These are phyloP conservation scores for Odontothrips loti DNA, from an alignment of 2,888 invertebrate species.

Conservation along the genomic window DNA sequence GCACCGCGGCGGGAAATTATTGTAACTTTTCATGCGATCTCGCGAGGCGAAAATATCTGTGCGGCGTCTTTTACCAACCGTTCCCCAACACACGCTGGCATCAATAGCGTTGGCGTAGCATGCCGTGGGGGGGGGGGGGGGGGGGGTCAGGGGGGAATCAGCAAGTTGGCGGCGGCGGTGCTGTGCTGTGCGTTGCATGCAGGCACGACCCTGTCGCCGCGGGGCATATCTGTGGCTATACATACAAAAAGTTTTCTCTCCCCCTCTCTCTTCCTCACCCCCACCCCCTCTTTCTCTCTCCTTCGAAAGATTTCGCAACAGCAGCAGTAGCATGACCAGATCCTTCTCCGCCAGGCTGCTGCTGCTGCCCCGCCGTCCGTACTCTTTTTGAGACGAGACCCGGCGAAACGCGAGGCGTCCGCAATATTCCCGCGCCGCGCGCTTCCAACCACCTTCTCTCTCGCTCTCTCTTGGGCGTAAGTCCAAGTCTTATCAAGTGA, in stretches of 20 bases:
- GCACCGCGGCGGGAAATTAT: not conserved
- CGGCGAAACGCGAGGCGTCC: too few relatives aligned
- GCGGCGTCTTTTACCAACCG: not conserved
- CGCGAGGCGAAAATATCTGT: not conserved
- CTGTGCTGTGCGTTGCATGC: not conserved
- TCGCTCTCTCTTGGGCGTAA: too few relatives aligned
- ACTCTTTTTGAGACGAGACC: too few relatives aligned
- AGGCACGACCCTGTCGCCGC: not conserved
- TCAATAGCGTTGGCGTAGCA: too few relatives aligned
- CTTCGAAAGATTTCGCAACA: not conserved
- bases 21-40: not conserved
- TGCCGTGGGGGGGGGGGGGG: not conserved
- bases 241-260: slow-evolving; percentile 20
- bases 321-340: not conserved
- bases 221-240: slow-evolving; percentile 22
- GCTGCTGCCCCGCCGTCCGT: not conserved
- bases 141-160: not conserved
- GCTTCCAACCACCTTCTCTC: too few relatives aligned
- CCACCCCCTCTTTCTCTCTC: not conserved
- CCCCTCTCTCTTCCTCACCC: not conserved
- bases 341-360: not conserved
- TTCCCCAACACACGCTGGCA: not conserved
- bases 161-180: not conserved
- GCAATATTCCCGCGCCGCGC: too few relatives aligned
- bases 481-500: too few relatives aligned